A percentile compares a stretch with the other conserved stretches of the same genome.
Conservation (phyloP, 2,113 vertebrate genomes). For the Apaloderma vittatum region DNA sequence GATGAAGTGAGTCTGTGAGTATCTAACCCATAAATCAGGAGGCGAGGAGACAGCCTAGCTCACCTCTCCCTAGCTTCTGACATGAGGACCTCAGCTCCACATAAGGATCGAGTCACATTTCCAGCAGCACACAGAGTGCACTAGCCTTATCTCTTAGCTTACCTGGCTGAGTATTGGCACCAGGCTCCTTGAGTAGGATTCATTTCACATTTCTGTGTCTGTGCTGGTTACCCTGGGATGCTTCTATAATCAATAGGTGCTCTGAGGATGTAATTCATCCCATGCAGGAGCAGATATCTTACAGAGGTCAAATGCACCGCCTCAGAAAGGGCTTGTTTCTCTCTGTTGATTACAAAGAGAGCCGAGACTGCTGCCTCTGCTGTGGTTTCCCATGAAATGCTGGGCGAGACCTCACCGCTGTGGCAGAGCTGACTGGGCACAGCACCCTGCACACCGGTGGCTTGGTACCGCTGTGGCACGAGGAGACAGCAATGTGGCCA, state of each 20-base stretch:
- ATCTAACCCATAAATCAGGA: neutral
- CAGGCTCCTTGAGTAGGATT: neutral
- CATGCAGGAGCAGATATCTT: neutral
- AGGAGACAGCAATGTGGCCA: rapidly evolving
- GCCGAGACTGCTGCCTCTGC: neutral
- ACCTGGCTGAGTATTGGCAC: neutral
- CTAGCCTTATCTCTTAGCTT: neutral
- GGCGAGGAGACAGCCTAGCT: neutral
- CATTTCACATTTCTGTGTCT: neutral
- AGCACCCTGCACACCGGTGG: rapidly evolving
- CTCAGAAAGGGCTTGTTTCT: neutral
- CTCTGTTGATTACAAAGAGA: neutral
- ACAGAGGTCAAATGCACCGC: neutral
- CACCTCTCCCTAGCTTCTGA: neutral
- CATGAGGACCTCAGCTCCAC: neutral
- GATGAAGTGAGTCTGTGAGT: neutral
- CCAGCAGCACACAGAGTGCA: neutral
- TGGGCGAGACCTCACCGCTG: neutral
- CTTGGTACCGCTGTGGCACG: rapidly evolving
- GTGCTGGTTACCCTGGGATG: neutral
- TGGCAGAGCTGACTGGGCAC: neutral
- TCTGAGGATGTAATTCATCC: neutral
- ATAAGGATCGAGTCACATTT: neutral
- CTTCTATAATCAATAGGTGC: neutral
- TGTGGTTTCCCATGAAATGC: neutral